phyloP scores from a whole-genome alignment of 1,140 invertebrate species.

The Dendroctonus ponderosae region DNA sequence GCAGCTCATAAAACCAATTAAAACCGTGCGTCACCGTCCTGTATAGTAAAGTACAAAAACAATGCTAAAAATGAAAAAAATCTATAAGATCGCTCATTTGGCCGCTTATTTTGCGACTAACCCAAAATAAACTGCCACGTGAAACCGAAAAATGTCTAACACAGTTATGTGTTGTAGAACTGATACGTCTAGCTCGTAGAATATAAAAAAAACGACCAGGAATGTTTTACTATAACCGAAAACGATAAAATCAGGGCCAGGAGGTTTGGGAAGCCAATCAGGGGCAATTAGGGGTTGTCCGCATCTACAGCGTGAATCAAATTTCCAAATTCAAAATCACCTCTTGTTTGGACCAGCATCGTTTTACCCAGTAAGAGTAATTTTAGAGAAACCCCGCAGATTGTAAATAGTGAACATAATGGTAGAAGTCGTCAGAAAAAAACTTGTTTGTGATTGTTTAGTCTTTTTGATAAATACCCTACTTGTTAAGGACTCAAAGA shows the following conservation, averaged over 20 bases:
- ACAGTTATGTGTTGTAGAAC: conserved; percentile 30
- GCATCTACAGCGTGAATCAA: not conserved
- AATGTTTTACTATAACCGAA: conserved; percentile 16
- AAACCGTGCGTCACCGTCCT: conserved; percentile 31
- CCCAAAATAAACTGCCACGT: not conserved
- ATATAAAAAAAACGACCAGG: conserved; percentile 25
- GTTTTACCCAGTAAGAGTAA: not conserved
- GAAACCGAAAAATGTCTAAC: conserved; percentile 15
- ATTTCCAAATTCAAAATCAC: not conserved
- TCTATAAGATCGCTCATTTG: conserved; percentile 6
- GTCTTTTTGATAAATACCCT: conserved; percentile 1
- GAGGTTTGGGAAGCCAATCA: no score
- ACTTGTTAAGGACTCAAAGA: conserved; percentile 5
- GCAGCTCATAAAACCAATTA: conserved; percentile 1
- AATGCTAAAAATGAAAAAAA: conserved; percentile 9
- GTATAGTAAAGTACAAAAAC: conserved; percentile 32
- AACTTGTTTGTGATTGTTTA: conserved; percentile 9
- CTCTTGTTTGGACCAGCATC: not conserved
- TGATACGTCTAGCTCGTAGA: conserved; percentile 28
- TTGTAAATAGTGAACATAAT: conserved; percentile 16
- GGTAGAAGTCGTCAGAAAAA: conserved; percentile 5
- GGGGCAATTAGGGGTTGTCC: not conserved
- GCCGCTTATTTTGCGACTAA: not conserved
- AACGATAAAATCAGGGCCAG: not conserved
- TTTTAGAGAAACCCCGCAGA: not conserved